Evolutionary conservation across 2,113 vertebrate species (phyloP), one percentile per base, ranked within the genome.

Genomic region (Pachyramphus minor): DNA sequence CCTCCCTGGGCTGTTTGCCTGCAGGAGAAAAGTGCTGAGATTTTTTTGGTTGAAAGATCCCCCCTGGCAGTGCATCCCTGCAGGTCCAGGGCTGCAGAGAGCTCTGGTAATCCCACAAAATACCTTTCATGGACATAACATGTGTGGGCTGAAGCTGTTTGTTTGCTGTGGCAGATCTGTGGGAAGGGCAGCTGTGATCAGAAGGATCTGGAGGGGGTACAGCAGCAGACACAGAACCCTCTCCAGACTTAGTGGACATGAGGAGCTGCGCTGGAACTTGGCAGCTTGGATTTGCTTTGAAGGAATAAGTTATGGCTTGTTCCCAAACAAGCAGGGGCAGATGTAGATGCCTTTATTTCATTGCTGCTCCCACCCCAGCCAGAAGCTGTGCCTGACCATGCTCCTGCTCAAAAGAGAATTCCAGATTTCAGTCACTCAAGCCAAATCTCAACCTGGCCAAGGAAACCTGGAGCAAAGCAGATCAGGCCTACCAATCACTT

Each of bases 371-470:
- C 78, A 71, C 17, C 35, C n/a, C 62, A 66, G 44, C 56, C 90
- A 79, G 87, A 60, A 87, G 74, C 52, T 64, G 58, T 12, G 12
- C 30, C 28, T 3, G 4, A 41, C 66, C 5, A 0, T 18, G 8
- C 81, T 87, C 49, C 74, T 7, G 12, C 62, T 85, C 71, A 25
- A 35, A 78, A 75, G 53, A 82, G 49, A 83, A 90, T 79, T 87
- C 62, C 90, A 91, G 53, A 60, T 90, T 87, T 83, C 53, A 27
- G 64, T 82, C 22, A 28, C 56, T 56, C 42, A 31, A 76, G 84
- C 90, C 95, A 93, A 53, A 69, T 62, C 82, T 68, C 84, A 76
- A 44, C 67, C 66, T 79, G 92, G 87, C 58, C 56, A 53, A 73
- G 71, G 60, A 83, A 87, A 37, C 22, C 68, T 0, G 0, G 56